Percentiles rank a stretch among this genome's conserved stretches.
phyloP scores from a whole-genome alignment of 1,140 invertebrate species.

The Hypsibius dujardini region DNA sequence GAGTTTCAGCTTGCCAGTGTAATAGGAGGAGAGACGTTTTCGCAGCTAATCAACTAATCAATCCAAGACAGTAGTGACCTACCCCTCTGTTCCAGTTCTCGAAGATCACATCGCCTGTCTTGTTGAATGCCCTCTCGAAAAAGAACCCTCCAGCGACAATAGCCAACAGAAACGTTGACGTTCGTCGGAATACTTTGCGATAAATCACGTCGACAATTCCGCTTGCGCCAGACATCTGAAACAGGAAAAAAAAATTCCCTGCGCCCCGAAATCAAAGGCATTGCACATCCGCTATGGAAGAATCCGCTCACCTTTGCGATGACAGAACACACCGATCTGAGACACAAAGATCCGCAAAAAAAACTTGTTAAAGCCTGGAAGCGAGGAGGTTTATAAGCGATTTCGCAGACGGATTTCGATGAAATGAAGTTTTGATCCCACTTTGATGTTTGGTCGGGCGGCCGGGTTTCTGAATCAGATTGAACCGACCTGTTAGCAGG shows the following conservation, averaged over 20 bases:
- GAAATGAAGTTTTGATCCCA: too few species aligned
- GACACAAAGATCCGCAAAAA: background rate
- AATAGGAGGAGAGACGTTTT: too few species aligned
- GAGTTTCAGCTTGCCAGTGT: too few species aligned
- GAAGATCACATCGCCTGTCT: constrained; percentile 43
- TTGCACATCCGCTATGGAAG: too few species aligned
- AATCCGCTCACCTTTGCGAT: constrained; percentile 12
- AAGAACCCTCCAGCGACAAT: constrained; percentile 48
- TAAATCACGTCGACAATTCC: constrained; percentile 35
- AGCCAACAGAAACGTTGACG: constrained; percentile 52
- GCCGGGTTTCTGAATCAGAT: too few species aligned
- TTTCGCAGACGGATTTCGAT: too few species aligned
- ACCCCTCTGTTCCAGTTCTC: constrained; percentile 58
- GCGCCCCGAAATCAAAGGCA: too few species aligned
- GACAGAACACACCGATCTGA: background rate
- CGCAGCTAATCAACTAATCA: too few species aligned
- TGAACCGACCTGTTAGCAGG: too few species aligned
- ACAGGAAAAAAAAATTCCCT: background rate
- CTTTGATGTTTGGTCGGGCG: too few species aligned
- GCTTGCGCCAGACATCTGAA: background rate
- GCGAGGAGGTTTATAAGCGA: too few species aligned
- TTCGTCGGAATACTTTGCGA: constrained; percentile 49
- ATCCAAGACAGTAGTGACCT: constrained; percentile 39
- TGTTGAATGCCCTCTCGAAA: constrained; percentile 56
- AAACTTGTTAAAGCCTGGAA: too few species aligned